Conservation (phyloP, 2,113 vertebrate genomes). For the Xenopus borealis region DNA sequence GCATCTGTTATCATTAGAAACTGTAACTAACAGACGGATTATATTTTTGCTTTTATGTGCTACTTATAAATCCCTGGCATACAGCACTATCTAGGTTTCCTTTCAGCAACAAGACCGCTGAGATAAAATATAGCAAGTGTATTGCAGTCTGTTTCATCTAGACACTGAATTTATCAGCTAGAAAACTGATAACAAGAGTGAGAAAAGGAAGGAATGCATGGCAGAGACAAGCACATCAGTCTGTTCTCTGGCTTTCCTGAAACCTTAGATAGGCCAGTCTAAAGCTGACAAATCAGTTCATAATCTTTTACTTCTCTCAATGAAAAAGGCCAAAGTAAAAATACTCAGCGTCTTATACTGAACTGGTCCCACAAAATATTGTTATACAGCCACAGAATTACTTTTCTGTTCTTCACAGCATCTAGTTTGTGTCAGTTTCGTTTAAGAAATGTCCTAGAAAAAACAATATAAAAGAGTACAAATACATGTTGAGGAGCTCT, state of each 20-base stretch:
- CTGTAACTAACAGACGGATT: no score
- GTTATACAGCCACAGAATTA: no score
- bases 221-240: neutral
- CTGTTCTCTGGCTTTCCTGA: slow-evolving; percentile 15
- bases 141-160: slow-evolving; percentile 9
- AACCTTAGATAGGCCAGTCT: slow-evolving; percentile 7
- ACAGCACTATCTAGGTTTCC: neutral
- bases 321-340: no score
- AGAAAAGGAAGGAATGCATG: slow-evolving; percentile 49
- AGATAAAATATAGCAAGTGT: neutral
- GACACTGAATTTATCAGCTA: slow-evolving; percentile 6
- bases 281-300: neutral
- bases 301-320: neutral
- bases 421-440: no score
- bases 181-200: slow-evolving; percentile 8
- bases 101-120: neutral
- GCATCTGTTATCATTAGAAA: no score
- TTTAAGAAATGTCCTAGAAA: no score
- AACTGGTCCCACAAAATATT: no score
- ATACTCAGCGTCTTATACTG: no score
- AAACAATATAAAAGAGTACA: no score
- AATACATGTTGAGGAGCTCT: no score
- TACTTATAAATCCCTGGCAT: slow-evolving; percentile 1
- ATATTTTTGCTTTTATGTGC: no score
- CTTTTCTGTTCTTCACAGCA: no score